Evolutionary conservation across 2,888 invertebrate species (phyloP).

Genomic region (Rosalia funebris): DNA sequence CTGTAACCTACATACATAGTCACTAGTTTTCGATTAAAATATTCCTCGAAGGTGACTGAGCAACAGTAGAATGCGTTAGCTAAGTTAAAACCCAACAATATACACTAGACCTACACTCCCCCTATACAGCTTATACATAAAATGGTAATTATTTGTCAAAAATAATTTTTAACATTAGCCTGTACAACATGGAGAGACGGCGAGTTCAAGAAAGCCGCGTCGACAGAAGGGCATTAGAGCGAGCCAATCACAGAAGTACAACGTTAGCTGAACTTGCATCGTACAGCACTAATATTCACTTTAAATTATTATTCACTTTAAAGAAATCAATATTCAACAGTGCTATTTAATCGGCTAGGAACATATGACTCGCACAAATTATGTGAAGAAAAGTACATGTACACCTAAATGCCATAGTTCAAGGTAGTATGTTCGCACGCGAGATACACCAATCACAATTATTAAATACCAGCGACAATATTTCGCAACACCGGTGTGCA

Average conservation of each 20-base stretch:
- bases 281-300: constrained; percentile 55
- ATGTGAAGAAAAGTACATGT: constrained; percentile 53
- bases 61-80: constrained; percentile 56
- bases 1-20: constrained; percentile 12
- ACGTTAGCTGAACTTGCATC: constrained; percentile 43
- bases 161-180: constrained; percentile 63
- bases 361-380: constrained; percentile 59
- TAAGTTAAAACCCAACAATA: constrained; percentile 60
- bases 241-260: constrained; percentile 62
- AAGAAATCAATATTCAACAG: constrained; percentile 58
- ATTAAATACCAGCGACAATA: constrained; percentile 27
- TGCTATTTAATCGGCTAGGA: constrained; percentile 58
- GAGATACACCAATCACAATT: constrained; percentile 28
- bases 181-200: constrained; percentile 60
- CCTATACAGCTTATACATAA: constrained; percentile 62
- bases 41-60: constrained; percentile 48
- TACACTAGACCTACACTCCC: constrained; percentile 62
- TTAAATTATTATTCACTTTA: constrained; percentile 39
- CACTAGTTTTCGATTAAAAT: constrained; percentile 38
- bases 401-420: constrained; percentile 53
- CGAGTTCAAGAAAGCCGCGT: constrained; percentile 50
- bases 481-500: constrained; percentile 21
- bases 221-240: constrained; percentile 45
- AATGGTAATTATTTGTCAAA: constrained; percentile 64
- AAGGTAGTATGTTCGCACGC: constrained; percentile 45